phyloP scores from a whole-genome alignment of 2,113 vertebrate species.

The Girardinichthys multiradiatus region DNA sequence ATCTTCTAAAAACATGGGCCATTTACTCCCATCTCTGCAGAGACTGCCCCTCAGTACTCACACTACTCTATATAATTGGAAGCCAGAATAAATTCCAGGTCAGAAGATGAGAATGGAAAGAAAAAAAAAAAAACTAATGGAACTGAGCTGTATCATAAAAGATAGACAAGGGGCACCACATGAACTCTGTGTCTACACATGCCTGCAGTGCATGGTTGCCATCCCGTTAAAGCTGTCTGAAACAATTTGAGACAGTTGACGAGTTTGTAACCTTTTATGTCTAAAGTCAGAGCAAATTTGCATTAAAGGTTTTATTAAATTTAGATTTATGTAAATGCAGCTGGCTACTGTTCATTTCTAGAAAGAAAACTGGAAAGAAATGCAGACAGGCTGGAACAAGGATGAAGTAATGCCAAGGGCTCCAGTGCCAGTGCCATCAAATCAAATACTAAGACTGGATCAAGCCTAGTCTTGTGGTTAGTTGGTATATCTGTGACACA shows the following conservation, averaged over 20 bases:
- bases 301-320: background rate
- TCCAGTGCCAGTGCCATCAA: background rate
- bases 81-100: constrained; percentile 6
- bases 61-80: background rate
- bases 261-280: constrained; percentile 1
- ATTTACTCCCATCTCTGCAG: background rate
- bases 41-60: background rate
- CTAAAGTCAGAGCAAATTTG: background rate
- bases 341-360: background rate
- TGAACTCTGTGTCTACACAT: background rate
- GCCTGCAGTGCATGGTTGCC: background rate
- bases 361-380: background rate
- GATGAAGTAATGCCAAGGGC: background rate
- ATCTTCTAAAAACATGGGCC: background rate
- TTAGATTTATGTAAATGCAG: constrained; percentile 4
- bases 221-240: background rate
- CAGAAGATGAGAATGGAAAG: background rate
- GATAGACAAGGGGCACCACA: background rate
- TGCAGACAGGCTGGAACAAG: background rate
- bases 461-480: background rate
- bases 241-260: background rate
- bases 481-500: background rate
- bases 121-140: constrained; percentile 4
- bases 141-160: background rate
- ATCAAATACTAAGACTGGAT: background rate